Base-by-base conservation (phyloP, 2,888 invertebrate species). In the Sclerodermus sp. region DNA sequence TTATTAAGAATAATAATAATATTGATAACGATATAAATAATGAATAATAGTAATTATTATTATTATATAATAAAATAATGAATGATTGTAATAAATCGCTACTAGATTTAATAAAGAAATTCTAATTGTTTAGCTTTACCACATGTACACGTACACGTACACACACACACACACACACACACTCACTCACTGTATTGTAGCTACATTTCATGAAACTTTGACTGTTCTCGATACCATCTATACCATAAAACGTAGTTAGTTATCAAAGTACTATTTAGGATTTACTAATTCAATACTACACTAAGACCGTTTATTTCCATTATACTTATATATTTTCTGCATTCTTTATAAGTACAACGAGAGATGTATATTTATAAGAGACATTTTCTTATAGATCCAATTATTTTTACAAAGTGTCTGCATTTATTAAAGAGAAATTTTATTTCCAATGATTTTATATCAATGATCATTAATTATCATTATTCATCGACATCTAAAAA, bases 281-380 rank as follows among this genome's bases (percentile, higher is more conserved):
- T 68, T 65, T 74, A 73, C 71, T 57, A 69, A 73, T 71, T 71
- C 68, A 70, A 67, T 58, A 55, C 63, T 70, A 67, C 57, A 57
- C 66, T 66, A 66, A 63, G 64, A n/a, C n/a, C 67, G 69, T 71
- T 73, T 70, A n/a, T 34, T 67, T 62, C 53, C 66, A 64, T 70
- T 71, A 56, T 61, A 23, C 23, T 23, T 23, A 23, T 23, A n/a
- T 56, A 61, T 56, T 62, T 53, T 58, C 48, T 55, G 62, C 58
- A 65, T 64, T 66, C 63, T 67, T 67, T 64, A 60, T 57, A 58
- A 64, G 60, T 60, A 57, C 55, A 54, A 43, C 40, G 34, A 53
- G 34, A 48, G 45, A 16, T 31, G 31, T 51, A 29, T 50, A 18
- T 45, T 29, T 42, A 31, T 23, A 23, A 23, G 23, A 23, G 23